These are phyloP conservation scores for Cyclargus thomasi DNA, from an alignment of 1,140 invertebrate genomes.

Conservation along the genomic window DNA sequence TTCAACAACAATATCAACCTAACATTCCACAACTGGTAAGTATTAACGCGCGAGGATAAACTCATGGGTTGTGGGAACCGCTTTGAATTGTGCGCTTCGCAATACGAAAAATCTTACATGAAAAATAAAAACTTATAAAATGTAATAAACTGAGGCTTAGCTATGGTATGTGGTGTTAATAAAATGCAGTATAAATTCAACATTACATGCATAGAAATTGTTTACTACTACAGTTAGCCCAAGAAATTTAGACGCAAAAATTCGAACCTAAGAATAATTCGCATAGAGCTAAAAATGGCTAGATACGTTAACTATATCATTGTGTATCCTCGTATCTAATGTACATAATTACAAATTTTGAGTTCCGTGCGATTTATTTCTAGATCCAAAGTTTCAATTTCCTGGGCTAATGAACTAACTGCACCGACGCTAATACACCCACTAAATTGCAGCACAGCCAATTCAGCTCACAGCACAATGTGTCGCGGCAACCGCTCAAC, in stretches of 20 bases:
- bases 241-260: too few species aligned
- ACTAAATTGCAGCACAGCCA: conserved; percentile 70
- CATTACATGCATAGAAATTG: not conserved
- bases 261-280: too few species aligned
- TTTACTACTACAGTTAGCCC: too few species aligned
- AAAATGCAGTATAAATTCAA: not conserved
- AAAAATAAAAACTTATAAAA: too few species aligned
- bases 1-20: conserved; percentile 54
- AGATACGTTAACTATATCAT: too few species aligned
- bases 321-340: too few species aligned
- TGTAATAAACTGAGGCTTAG: too few species aligned
- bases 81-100: conserved; percentile 1
- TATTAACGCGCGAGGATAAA: not conserved
- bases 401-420: conserved; percentile 2
- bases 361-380: too few species aligned
- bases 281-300: too few species aligned
- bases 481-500: conserved; percentile 48
- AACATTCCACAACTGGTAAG: conserved; percentile 71
- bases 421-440: conserved; percentile 24
- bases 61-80: conserved; percentile 18
- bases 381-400: too few species aligned
- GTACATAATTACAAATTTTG: too few species aligned
- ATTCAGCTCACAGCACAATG: conserved; percentile 78
- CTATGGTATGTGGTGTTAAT: too few species aligned
- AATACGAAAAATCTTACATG: not conserved